These are phyloP conservation scores for Acrocera orbiculus DNA, from an alignment of 2,888 invertebrate species.

Conservation along the genomic window DNA sequence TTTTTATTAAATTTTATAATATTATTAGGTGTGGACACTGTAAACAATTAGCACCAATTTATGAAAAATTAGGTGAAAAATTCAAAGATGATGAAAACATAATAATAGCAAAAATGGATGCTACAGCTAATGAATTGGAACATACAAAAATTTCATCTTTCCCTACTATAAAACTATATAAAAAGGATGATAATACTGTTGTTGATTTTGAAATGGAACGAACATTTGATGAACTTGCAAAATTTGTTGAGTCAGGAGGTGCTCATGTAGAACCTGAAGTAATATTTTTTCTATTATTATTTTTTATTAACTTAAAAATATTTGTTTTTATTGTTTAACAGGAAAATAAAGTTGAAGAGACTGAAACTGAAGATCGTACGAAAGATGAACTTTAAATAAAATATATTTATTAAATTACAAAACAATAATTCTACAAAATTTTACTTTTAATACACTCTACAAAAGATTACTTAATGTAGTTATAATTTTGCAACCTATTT, in stretches of 20 bases:
- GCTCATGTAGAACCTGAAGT: slow-evolving; percentile 47
- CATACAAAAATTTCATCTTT: slow-evolving; percentile 88
- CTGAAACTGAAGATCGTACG: too few species aligned
- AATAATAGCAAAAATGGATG: slow-evolving; percentile 96
- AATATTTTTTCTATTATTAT: too few species aligned
- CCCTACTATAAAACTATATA: slow-evolving; percentile 89
- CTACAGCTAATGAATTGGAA: slow-evolving; percentile 93
- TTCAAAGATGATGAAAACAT: slow-evolving; percentile 67
- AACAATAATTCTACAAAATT: too few species aligned
- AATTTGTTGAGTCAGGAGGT: slow-evolving; percentile 88
- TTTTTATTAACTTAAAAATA: background rate
- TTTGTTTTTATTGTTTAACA: background rate
- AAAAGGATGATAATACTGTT: slow-evolving; percentile 72
- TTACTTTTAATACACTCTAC: too few species aligned
- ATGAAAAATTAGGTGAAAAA: slow-evolving; percentile 88
- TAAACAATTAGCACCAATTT: slow-evolving; percentile 93
- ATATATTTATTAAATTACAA: too few species aligned
- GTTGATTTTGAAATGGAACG: slow-evolving; percentile 92
- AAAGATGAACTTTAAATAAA: too few species aligned
- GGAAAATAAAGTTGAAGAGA: background rate
- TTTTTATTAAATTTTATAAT: slow-evolving; percentile 2
- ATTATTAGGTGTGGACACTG: slow-evolving; percentile 71
- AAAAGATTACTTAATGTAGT: too few species aligned
- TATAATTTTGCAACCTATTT: too few species aligned
- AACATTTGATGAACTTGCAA: slow-evolving; percentile 78